Conservation (phyloP, 2,113 vertebrate genomes). For the Psilopsiagon aymara region DNA sequence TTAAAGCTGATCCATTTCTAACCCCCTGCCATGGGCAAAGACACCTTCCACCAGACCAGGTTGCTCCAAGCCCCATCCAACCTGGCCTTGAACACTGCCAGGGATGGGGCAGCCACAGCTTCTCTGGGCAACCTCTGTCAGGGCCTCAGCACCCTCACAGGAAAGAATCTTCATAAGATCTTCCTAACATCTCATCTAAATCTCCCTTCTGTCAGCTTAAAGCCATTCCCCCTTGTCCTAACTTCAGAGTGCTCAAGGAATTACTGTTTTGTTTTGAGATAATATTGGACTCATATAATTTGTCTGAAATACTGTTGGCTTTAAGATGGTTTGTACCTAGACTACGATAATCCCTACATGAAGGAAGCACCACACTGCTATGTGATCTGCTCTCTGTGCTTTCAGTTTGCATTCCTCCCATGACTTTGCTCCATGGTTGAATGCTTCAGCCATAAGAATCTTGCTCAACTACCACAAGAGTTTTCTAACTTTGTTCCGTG, state of each 20-base stretch:
- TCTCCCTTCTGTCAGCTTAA: neutral
- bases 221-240: neutral
- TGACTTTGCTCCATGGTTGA: neutral
- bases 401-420: accelerated
- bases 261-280: accelerated
- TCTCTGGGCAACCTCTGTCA: neutral
- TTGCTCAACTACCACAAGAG: accelerated
- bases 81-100: neutral
- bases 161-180: neutral
- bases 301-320: neutral
- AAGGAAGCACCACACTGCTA: neutral
- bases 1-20: neutral
- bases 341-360: accelerated
- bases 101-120: neutral
- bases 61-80: neutral
- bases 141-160: neutral
- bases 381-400: neutral
- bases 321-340: accelerated
- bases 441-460: neutral
- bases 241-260: neutral
- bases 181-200: neutral
- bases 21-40: neutral
- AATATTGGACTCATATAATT: accelerated
- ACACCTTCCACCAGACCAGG: neutral
- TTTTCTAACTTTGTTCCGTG: neutral